Percentiles rank a stretch among this genome's conserved stretches.
These are phyloP conservation scores for Lontra canadensis DNA, from an alignment of 2,113 vertebrate species.

Conservation along the genomic window DNA sequence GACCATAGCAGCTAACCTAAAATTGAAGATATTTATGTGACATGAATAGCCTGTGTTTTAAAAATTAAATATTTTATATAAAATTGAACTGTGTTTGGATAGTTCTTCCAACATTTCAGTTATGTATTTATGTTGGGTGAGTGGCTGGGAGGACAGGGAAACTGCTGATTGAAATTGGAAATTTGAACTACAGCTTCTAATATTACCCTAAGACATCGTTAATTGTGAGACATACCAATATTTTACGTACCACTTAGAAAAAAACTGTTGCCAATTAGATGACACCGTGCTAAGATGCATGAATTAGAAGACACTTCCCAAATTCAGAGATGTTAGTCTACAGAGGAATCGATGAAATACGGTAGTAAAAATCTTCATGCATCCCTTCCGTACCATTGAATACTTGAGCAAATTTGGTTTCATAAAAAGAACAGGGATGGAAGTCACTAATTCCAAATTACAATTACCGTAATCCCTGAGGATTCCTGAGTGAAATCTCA, in stretches of 20 bases:
- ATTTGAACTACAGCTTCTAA: background rate
- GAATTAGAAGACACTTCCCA: background rate
- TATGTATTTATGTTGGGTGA: constrained; percentile 59
- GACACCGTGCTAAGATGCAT: background rate
- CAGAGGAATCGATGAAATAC: constrained; percentile 12
- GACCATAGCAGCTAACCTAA: constrained; percentile 68
- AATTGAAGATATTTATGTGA: constrained; percentile 76
- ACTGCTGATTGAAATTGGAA: constrained; percentile 53
- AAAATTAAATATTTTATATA: constrained; percentile 76
- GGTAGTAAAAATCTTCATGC: background rate
- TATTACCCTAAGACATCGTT: background rate
- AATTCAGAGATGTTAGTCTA: background rate
- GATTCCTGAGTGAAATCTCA: constrained; percentile 33
- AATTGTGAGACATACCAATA: background rate
- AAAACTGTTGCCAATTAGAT: background rate
- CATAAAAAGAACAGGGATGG: background rate
- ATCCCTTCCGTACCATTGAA: background rate
- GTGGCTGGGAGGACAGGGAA: constrained; percentile 58
- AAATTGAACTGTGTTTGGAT: constrained; percentile 71
- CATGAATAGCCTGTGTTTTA: constrained; percentile 74
- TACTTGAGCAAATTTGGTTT: constrained; percentile 16
- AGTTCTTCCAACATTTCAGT: constrained; percentile 27
- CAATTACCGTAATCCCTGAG: background rate
- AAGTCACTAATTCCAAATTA: constrained; percentile 10
- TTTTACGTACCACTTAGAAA: constrained; percentile 13